phyloP scores from a whole-genome alignment of 2,113 vertebrate genomes.

The Oncorhynchus clarkii region DNA sequence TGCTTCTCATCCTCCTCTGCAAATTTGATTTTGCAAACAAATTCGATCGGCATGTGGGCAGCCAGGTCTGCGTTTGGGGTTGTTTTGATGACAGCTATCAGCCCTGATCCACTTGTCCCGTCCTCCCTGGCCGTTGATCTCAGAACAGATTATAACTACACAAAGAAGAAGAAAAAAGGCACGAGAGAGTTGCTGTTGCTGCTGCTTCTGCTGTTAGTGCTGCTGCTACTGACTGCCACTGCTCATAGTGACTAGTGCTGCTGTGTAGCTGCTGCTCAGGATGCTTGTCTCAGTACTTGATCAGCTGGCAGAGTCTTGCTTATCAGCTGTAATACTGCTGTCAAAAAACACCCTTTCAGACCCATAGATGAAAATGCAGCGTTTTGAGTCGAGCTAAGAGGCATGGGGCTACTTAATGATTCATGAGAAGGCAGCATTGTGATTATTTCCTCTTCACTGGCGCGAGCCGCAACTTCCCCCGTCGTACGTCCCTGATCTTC shows the following conservation, averaged over 20 bases:
- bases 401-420: conserved; percentile 87
- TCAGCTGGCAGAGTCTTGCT: conserved; percentile 88
- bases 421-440: conserved; percentile 76
- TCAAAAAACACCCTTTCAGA: conserved; percentile 78
- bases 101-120: conserved; percentile 47
- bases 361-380: conserved; percentile 77
- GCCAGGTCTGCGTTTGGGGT: conserved; percentile 75
- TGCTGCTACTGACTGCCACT: conserved; percentile 46
- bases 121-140: conserved; percentile 44
- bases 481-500: conserved; percentile 24
- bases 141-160: conserved; percentile 66
- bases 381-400: conserved; percentile 79
- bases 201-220: conserved; percentile 59
- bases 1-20: conserved; percentile 97
- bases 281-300: conserved; percentile 89
- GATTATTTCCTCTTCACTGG: conserved; percentile 75
- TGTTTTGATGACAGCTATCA: conserved; percentile 65
- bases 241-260: conserved; percentile 65
- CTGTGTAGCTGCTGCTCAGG: conserved; percentile 51
- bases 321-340: conserved; percentile 95
- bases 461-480: conserved; percentile 46
- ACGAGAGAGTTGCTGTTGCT: conserved; percentile 65
- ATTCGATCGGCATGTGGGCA: conserved; percentile 98
- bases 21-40: conserved; percentile 99
- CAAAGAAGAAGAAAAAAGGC: conserved; percentile 27